Evolutionary conservation across 2,113 vertebrate genomes (phyloP).

Genomic region (Chloebia gouldiae): DNA sequence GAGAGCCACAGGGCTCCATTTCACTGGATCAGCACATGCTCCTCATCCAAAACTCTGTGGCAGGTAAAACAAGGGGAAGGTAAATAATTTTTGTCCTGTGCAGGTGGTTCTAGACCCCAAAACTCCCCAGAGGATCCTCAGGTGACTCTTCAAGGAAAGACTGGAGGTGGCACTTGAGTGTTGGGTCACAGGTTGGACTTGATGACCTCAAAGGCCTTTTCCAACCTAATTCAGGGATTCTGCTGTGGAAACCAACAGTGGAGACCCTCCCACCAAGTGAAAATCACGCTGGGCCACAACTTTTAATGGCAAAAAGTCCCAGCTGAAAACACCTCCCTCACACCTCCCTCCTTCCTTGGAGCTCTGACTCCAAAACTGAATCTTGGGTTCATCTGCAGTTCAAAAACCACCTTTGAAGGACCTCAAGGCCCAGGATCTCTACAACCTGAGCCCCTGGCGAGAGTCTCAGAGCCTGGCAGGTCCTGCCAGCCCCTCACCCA

Average conservation of each 20-base stretch:
- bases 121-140: background rate
- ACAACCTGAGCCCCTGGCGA: background rate
- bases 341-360: background rate
- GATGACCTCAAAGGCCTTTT: background rate
- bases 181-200: background rate
- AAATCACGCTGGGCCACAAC: background rate
- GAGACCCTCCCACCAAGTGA: background rate
- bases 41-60: background rate
- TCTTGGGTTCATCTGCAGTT: fast-evolving
- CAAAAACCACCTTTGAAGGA: background rate
- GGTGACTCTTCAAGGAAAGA: background rate
- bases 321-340: background rate
- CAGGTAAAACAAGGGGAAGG: background rate
- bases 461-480: fast-evolving
- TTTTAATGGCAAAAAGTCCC: fast-evolving
- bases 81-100: fast-evolving
- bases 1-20: background rate
- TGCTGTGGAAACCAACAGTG: fast-evolving
- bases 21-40: fast-evolving
- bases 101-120: background rate
- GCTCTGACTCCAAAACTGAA: background rate
- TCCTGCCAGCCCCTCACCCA: constrained; percentile 73
- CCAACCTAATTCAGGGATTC: background rate
- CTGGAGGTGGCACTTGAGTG: background rate
- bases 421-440: too few relatives aligned